phyloP scores from a whole-genome alignment of 2,797 vertebrate species.

The Enteromius unitaeniatus region DNA sequence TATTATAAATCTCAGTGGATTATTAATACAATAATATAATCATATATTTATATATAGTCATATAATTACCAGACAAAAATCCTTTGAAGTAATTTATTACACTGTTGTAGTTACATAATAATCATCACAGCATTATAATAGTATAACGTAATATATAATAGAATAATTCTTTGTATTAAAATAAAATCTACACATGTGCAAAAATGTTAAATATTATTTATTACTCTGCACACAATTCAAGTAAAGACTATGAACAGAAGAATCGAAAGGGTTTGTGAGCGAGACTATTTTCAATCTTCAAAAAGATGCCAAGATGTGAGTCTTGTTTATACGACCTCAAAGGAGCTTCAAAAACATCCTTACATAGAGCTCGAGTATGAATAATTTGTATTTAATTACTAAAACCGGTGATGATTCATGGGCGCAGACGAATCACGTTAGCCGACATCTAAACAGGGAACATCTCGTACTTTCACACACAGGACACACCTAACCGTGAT shows the following conservation, averaged over 20 bases:
- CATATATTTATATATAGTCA: not conserved
- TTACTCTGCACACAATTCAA: not conserved
- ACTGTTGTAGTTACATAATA: not conserved
- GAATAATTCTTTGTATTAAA: not conserved
- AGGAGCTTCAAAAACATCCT: not conserved
- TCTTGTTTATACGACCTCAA: not conserved
- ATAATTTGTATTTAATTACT: not conserved
- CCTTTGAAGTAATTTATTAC: not conserved
- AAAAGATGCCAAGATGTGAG: not conserved
- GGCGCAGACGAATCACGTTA: not conserved
- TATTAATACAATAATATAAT: not conserved
- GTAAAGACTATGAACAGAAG: not conserved
- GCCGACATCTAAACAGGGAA: not conserved
- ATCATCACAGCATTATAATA: not conserved
- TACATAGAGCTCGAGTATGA: not conserved
- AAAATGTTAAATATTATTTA: not conserved
- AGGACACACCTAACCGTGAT: not conserved
- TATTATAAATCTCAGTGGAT: not conserved
- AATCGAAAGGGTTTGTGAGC: not conserved
- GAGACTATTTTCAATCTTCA: not conserved
- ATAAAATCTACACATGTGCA: not conserved
- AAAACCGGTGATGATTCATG: constrained; percentile 1
- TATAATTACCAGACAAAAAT: not conserved
- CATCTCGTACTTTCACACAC: constrained; percentile 19
- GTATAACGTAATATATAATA: not conserved